A percentile compares a stretch with the other conserved stretches of the same genome.
phyloP scores from a whole-genome alignment of 2,113 vertebrate genomes.

The Turdus rufiventris region DNA sequence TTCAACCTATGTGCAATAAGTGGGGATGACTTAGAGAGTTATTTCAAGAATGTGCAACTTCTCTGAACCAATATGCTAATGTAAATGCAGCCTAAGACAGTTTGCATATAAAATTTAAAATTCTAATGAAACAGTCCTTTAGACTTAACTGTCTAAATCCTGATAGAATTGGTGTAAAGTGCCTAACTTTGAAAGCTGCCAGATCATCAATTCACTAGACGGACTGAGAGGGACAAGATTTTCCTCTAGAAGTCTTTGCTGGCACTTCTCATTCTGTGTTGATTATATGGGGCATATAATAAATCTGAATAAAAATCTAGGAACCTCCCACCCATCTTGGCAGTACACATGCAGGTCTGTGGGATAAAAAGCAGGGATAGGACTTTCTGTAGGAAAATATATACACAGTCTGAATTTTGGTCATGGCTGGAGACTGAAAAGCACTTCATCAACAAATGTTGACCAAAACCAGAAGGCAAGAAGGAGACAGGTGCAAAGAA shows the following conservation, averaged over 20 bases:
- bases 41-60: constrained; percentile 19
- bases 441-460: background rate
- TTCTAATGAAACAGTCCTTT: background rate
- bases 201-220: background rate
- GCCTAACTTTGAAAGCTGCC: background rate
- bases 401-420: background rate
- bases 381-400: background rate
- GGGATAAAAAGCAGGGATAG: background rate
- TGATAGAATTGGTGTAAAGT: background rate
- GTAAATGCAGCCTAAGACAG: constrained; percentile 1
- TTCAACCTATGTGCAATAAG: background rate
- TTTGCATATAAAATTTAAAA: constrained; percentile 27
- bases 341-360: background rate
- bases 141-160: constrained; percentile 15
- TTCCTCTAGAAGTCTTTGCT: background rate
- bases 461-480: background rate
- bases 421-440: background rate
- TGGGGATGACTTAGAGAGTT: background rate
- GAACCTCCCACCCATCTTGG: background rate
- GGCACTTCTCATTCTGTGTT: background rate
- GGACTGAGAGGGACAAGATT: background rate
- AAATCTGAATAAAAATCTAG: background rate
- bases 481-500: background rate
- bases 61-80: constrained; percentile 22
- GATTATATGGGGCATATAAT: background rate